Evolutionary conservation across 2,797 vertebrate species (phyloP), one percentile per base, ranked within the genome.

Genomic region (Pelodytes ibericus): DNA sequence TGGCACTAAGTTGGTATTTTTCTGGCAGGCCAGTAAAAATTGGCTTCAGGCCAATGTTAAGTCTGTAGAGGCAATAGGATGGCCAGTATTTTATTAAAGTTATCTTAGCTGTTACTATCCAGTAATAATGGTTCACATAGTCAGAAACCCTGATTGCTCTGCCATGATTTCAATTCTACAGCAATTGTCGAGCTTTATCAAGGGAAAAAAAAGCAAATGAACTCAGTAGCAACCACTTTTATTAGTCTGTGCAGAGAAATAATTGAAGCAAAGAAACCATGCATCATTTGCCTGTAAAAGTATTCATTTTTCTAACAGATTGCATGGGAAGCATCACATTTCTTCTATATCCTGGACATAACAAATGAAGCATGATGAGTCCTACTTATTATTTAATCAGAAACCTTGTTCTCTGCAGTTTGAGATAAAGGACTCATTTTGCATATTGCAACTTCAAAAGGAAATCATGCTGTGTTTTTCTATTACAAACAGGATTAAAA

Each of bases 401-500:
- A 75, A 82, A 80, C 77, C 69, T 82, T 79, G 5, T 81, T 57
- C 79, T 83, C 51, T 83, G 24, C 71, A 87, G 39, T 51, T 20
- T 86, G 56, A 82, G 63, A 87, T 75, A 83, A 83, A 84, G 24
- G 57, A 11, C 78, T 85, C 74, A 73, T 85, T 53, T 84, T 76
- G 31, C 71, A 86, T 82, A 83, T 81, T 60, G 18, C 27, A 59
- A 62, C 80, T 87, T 86, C 81, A 84, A 81, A 83, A 80, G 72
- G 24, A 84, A 87, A 72, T 75, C 61, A 75, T 63, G 56, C 9
- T 0, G 0, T 81, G 81, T 82, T 87, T 71, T 74, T 81, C 22
- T 73, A 76, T 72, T 82, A 76, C 83, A 85, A 85, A 71, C 0
- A 77, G 82, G 80, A 86, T 87, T 87, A 89, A 86, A 79, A 68